Conservation (phyloP, 2,113 vertebrate genomes). For the Sturnus vulgaris region DNA sequence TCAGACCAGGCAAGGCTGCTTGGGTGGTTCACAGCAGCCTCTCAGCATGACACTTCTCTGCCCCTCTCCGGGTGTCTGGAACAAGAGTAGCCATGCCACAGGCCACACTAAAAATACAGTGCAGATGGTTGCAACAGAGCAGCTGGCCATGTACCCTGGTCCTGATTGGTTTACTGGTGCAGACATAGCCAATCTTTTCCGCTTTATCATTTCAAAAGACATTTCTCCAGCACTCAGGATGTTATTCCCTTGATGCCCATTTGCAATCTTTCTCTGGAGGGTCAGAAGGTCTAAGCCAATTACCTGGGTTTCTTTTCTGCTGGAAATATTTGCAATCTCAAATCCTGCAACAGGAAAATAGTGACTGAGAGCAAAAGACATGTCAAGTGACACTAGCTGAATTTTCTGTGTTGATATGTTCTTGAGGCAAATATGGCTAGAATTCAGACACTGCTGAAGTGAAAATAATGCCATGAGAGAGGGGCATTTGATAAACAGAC, state of each 20-base stretch:
- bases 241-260: neutral
- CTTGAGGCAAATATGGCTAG: neutral
- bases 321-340: neutral
- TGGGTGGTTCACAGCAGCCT: accelerated
- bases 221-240: neutral
- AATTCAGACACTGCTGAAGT: neutral
- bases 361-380: neutral
- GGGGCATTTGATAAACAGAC: neutral
- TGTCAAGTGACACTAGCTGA: neutral
- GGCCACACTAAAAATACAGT: neutral
- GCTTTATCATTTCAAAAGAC: neutral
- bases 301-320: neutral
- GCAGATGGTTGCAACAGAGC: neutral
- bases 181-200: neutral
- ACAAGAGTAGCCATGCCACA: neutral
- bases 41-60: neutral
- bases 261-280: neutral
- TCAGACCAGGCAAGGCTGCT: neutral
- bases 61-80: neutral
- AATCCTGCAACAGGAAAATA: neutral
- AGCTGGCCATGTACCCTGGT: neutral
- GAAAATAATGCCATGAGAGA: neutral
- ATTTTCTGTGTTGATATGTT: neutral
- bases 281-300: neutral
- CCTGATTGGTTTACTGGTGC: neutral